phyloP scores from a whole-genome alignment of 2,113 vertebrate genomes.

The Suricata suricatta region DNA sequence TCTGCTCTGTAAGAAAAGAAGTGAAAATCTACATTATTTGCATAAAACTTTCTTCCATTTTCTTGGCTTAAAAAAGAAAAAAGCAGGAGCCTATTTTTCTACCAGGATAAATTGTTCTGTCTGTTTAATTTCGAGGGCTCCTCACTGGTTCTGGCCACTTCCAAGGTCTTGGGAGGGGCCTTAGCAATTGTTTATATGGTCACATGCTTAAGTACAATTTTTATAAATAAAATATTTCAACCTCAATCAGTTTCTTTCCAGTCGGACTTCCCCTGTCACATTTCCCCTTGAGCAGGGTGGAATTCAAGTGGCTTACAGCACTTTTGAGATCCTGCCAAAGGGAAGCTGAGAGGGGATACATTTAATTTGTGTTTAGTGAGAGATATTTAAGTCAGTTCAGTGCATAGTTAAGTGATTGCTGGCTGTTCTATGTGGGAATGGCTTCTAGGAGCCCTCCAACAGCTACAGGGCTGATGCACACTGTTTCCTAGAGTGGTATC shows the following conservation, averaged over 20 bases:
- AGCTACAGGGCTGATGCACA: no score
- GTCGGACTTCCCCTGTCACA: neutral
- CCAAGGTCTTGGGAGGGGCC: neutral
- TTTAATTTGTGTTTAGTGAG: neutral
- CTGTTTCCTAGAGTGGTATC: neutral
- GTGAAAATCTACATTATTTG: neutral
- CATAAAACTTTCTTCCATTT: neutral
- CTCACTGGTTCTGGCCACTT: neutral
- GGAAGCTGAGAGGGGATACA: neutral
- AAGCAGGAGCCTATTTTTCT: neutral
- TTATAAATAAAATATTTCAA: conserved; percentile 42
- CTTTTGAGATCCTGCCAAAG: neutral
- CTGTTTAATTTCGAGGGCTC: neutral
- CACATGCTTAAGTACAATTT: neutral
- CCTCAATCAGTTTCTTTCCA: neutral
- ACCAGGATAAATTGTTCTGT: neutral
- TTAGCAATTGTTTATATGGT: neutral
- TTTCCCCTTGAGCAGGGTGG: neutral
- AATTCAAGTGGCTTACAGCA: neutral
- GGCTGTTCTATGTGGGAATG: no score
- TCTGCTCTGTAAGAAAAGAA: neutral
- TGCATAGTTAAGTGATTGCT: neutral
- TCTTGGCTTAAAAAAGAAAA: neutral
- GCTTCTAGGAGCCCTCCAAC: neutral
- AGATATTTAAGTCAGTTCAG: neutral